Evolutionary conservation across 2,113 vertebrate species (phyloP).

Genomic region (Toxostoma redivivum): DNA sequence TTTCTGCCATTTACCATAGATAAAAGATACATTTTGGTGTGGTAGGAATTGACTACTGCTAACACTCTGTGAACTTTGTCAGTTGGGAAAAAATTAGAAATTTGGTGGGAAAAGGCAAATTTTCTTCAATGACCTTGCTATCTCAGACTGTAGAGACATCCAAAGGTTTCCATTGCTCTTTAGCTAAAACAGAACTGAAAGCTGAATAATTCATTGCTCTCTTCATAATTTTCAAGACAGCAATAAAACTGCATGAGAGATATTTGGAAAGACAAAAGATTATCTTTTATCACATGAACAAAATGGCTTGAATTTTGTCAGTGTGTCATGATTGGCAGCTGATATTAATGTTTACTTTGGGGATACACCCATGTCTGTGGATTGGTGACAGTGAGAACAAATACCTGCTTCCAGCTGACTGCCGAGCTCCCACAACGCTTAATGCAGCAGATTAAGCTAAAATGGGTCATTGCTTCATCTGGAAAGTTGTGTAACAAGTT

Average conservation of each 20-base stretch:
- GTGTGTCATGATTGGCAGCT: fast-evolving
- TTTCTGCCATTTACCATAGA: not conserved
- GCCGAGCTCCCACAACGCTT: fast-evolving
- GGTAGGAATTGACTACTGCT: not conserved
- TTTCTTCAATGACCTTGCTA: not conserved
- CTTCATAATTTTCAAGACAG: not conserved
- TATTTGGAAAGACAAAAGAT: not conserved
- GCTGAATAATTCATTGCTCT: not conserved
- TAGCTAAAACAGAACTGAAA: not conserved
- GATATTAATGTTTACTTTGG: not conserved
- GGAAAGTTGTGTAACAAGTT: slow-evolving; percentile 7
- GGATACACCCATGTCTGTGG: not conserved
- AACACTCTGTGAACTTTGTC: not conserved
- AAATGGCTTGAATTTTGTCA: not conserved
- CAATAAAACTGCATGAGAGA: not conserved
- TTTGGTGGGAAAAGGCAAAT: not conserved
- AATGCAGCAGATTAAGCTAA: not conserved
- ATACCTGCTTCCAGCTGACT: not conserved
- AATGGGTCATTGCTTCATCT: slow-evolving; percentile 20
- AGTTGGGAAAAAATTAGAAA: not conserved
- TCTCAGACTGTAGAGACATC: not conserved
- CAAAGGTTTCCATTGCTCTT: not conserved
- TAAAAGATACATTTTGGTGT: not conserved
- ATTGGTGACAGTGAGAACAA: not conserved
- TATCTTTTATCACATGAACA: not conserved